phyloP scores from a whole-genome alignment of 2,797 vertebrate genomes.

The Babyrousa celebensis region DNA sequence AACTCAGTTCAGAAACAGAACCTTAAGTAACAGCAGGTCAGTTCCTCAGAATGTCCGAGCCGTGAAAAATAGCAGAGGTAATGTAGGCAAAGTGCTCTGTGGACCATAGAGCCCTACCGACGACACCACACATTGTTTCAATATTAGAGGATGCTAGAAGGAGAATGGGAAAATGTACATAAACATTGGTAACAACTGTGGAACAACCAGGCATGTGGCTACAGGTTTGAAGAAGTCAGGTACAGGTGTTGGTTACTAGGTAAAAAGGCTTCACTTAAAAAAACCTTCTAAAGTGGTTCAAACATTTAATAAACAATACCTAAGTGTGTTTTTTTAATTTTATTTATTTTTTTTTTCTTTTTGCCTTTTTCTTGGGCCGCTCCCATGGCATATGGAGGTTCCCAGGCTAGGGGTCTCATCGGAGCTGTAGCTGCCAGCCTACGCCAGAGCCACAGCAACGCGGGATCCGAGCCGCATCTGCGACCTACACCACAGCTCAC shows the following conservation, averaged over 20 bases:
- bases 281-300: not conserved
- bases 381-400: no score
- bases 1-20: constrained; percentile 25
- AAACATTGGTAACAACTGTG: not conserved
- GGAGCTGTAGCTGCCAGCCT: no score
- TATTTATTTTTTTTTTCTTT: no score
- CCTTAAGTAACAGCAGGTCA: not conserved
- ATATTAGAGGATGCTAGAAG: not conserved
- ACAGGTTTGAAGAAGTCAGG: not conserved
- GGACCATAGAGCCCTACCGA: not conserved
- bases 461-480: no score
- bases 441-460: no score
- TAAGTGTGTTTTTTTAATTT: no score
- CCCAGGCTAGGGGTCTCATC: no score
- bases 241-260: not conserved
- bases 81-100: not conserved
- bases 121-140: not conserved
- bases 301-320: constrained; percentile 32
- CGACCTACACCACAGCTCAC: no score
- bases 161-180: not conserved
- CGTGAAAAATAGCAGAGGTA: not conserved
- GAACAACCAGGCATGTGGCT: not conserved
- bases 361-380: no score
- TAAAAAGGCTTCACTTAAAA: not conserved
- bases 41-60: not conserved